These are phyloP conservation scores for Pagrus major DNA, from an alignment of 2,113 vertebrate species.

Conservation along the genomic window DNA sequence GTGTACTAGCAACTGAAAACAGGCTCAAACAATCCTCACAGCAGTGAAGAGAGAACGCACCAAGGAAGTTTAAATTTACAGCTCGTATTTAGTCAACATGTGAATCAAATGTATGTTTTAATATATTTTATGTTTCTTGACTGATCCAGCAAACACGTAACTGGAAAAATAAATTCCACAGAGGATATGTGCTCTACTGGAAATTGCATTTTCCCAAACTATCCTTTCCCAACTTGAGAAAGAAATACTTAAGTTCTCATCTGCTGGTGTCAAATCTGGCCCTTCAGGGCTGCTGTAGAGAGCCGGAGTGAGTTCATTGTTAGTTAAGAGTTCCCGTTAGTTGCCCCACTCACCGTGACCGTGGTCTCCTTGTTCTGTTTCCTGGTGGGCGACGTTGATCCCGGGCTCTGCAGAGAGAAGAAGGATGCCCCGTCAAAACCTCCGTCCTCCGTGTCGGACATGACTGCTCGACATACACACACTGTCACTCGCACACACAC, in stretches of 20 bases:
- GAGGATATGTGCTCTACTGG: neutral
- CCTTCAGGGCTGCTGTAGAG: neutral
- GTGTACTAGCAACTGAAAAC: constrained; percentile 40
- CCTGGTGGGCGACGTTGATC: constrained; percentile 86
- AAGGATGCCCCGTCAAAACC: constrained; percentile 83
- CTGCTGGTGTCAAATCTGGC: neutral
- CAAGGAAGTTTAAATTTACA: constrained; percentile 9
- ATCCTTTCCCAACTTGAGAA: neutral
- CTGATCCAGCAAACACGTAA: constrained; percentile 1
- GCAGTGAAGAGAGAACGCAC: neutral
- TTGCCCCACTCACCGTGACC: constrained; percentile 87
- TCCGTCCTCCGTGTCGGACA: constrained; percentile 81
- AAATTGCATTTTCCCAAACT: neutral
- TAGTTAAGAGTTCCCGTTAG: constrained; percentile 29
- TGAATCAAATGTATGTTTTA: neutral
- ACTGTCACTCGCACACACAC: constrained; percentile 24
- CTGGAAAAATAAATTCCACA: neutral
- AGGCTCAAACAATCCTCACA: constrained; percentile 17
- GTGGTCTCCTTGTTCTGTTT: constrained; percentile 89
- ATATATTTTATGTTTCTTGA: neutral
- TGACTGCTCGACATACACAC: constrained; percentile 54
- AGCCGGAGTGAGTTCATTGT: constrained; percentile 17
- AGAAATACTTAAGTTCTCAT: neutral
- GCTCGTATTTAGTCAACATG: neutral
- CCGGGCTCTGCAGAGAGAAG: constrained; percentile 89